Evolutionary conservation across 2,797 vertebrate species (phyloP).

Genomic region (Rhynchotus rufescens): DNA sequence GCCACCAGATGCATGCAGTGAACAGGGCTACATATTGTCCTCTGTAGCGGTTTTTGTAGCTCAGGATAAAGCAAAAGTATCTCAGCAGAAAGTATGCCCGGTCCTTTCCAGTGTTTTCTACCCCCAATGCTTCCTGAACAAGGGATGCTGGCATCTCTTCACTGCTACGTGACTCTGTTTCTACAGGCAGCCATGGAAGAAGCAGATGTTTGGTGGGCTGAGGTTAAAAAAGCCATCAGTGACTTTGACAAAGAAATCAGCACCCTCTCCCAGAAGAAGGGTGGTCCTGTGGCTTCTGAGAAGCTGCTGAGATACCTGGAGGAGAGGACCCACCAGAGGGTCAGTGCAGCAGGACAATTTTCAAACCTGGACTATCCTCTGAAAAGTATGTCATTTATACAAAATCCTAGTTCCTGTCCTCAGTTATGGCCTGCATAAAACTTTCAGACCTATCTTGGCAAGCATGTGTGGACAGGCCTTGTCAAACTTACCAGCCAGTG

Average conservation of each 20-base stretch:
- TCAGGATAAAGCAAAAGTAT: neutral
- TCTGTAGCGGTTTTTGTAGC: neutral
- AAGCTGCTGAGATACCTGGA: conserved; percentile 82
- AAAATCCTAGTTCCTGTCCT: neutral
- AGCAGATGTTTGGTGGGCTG: conserved; percentile 75
- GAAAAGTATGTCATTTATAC: neutral
- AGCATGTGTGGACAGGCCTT: neutral
- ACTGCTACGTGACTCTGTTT: neutral
- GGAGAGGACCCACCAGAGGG: conserved; percentile 77
- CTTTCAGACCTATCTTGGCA: neutral
- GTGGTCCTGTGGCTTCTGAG: conserved; percentile 71
- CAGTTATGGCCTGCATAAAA: neutral
- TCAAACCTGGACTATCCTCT: neutral
- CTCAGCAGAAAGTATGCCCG: neutral
- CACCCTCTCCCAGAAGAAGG: conserved; percentile 72
- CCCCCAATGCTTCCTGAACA: neutral
- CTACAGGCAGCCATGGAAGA: conserved; percentile 81
- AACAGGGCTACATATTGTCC: neutral
- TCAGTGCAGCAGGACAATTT: conserved; percentile 55
- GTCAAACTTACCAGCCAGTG: neutral
- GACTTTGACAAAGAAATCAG: conserved; percentile 83
- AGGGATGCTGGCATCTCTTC: neutral
- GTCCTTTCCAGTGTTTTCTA: neutral
- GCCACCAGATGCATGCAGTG: neutral
- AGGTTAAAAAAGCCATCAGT: conserved; percentile 73